Conservation (phyloP, 2,888 invertebrate genomes). For the Geotrupes spiniger region DNA sequence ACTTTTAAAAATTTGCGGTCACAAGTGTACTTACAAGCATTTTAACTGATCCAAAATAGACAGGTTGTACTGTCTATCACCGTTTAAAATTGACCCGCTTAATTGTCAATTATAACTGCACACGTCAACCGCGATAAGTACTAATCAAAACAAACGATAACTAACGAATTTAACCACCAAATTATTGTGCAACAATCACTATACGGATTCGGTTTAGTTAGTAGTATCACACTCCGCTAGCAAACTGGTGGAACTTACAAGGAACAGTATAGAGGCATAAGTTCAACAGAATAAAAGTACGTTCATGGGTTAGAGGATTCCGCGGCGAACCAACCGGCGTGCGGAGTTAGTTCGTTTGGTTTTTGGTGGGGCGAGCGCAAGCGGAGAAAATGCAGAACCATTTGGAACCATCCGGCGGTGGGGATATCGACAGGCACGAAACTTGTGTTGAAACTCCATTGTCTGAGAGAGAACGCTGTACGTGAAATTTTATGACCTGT, state of each 20-base stretch:
- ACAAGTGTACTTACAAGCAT: slow-evolving; percentile 21
- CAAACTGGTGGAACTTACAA: slow-evolving; percentile 5
- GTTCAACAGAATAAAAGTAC: slow-evolving; percentile 19
- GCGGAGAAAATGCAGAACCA: slow-evolving; percentile 23
- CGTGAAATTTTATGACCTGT: slow-evolving; percentile 21
- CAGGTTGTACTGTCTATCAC: slow-evolving; percentile 15
- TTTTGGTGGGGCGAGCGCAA: slow-evolving; percentile 22
- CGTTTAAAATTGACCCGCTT: slow-evolving; percentile 6
- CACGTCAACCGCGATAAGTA: slow-evolving; percentile 3
- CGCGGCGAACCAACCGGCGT: slow-evolving; percentile 21
- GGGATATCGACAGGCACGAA: slow-evolving; percentile 16
- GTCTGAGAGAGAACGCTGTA: slow-evolving; percentile 9
- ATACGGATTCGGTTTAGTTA: slow-evolving; percentile 9
- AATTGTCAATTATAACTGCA: slow-evolving; percentile 3
- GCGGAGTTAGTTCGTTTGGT: slow-evolving; percentile 21
- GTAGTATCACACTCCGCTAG: slow-evolving; percentile 4
- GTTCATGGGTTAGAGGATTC: slow-evolving; percentile 20
- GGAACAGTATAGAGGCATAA: slow-evolving; percentile 20
- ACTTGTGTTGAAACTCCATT: slow-evolving; percentile 12
- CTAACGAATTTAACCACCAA: slow-evolving; percentile 6
- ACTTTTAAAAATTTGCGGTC: neutral
- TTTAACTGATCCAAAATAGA: slow-evolving; percentile 20
- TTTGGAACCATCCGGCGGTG: slow-evolving; percentile 21
- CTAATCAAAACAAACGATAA: slow-evolving; percentile 5
- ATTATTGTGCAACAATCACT: slow-evolving; percentile 16